phyloP scores from a whole-genome alignment of 2,797 vertebrate species.

The Cirrhinus mrigala region DNA sequence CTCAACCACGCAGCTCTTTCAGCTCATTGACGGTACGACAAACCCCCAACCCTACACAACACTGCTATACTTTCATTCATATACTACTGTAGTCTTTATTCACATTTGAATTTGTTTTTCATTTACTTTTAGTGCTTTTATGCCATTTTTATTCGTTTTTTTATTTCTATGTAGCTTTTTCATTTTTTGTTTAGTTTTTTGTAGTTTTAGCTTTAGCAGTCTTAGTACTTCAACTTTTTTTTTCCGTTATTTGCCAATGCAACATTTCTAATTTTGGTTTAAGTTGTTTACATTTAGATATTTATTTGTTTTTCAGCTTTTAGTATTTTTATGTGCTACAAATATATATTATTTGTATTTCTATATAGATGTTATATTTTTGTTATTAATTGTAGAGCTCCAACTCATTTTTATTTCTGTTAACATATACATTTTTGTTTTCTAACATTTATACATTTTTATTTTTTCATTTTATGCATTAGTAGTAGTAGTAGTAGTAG shows the following conservation, averaged over 20 bases:
- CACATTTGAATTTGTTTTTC: background rate
- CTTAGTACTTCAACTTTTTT: background rate
- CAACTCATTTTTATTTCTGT: background rate
- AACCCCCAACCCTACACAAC: constrained; percentile 56
- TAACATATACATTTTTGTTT: background rate
- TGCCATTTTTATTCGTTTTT: background rate
- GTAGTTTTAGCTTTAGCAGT: background rate
- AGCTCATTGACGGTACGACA: constrained; percentile 86
- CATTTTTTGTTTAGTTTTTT: background rate
- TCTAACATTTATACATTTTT: too few relatives aligned
- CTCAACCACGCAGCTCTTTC: constrained; percentile 87
- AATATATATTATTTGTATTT: background rate
- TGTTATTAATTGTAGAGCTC: background rate
- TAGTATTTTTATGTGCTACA: too few relatives aligned
- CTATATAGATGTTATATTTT: background rate
- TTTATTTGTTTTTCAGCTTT: background rate
- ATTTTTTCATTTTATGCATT: too few relatives aligned
- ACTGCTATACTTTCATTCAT: background rate
- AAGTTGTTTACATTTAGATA: background rate
- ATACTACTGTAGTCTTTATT: background rate
- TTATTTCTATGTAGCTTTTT: background rate
- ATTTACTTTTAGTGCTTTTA: background rate
- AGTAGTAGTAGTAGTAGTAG: too few relatives aligned
- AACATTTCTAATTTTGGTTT: background rate
- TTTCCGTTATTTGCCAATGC: background rate